Conservation (phyloP, 1,140 invertebrate species). For the Scylla paramamosain region DNA sequence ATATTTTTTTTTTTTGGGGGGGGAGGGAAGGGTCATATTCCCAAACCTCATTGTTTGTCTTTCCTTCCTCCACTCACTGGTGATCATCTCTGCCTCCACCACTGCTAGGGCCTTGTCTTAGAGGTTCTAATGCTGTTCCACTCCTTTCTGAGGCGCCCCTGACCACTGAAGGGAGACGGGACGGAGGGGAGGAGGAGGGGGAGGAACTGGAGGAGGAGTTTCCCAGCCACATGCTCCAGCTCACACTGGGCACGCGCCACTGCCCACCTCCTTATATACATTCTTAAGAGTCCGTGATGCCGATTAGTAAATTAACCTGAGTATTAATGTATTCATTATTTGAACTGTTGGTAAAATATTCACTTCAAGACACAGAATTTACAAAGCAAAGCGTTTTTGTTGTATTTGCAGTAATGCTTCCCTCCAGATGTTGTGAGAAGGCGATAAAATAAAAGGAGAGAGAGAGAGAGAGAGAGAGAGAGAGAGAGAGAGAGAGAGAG, state of each 20-base stretch:
- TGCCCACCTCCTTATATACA: constrained; percentile 28
- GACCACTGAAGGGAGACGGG: constrained; percentile 7
- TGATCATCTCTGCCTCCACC: no score
- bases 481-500: neutral
- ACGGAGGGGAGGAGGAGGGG: neutral
- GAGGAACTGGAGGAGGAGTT: neutral
- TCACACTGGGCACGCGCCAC: constrained; percentile 30
- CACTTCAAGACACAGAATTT: no score
- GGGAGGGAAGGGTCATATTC: no score
- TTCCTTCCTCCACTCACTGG: neutral
- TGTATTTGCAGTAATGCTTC: no score
- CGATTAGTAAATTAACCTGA: neutral
- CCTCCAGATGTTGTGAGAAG: no score
- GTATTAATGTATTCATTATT: neutral
- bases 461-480: no score
- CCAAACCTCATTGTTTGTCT: neutral
- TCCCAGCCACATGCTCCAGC: neutral
- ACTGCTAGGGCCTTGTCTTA: neutral
- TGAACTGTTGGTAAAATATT: no score
- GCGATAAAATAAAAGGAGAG: no score
- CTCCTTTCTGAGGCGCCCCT: neutral
- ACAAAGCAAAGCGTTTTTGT: no score
- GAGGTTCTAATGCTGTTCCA: neutral
- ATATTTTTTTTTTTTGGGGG: no score
- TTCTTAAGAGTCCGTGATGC: neutral